Base-by-base conservation (phyloP, 2,888 invertebrate species). In the Argyresthia albistria region DNA sequence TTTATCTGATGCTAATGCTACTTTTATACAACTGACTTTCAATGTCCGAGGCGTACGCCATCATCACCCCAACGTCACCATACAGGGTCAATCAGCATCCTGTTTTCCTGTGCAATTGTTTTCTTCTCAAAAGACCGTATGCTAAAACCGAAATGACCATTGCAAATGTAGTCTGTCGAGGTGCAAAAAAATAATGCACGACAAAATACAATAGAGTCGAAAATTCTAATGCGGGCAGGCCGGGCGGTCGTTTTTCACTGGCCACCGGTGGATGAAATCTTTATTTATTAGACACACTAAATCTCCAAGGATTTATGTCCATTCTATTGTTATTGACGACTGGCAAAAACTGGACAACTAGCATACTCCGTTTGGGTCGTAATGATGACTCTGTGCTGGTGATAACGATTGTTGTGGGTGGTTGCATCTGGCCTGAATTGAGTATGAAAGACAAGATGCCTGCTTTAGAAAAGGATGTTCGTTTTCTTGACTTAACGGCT, bases 131-230 rank as follows among this genome's bases (percentile, higher is more conserved):
- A 55, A 55, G 55, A 35, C n/a, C 49, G 50, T 55, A 60, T 58
- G 54, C 53, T 54, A 55, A 52, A 48, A 58, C 60, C 60, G 65
- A 58, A 71, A 70, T 70, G 66, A 70, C 69, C 70, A 77, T 81
- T 80, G 77, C 76, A 78, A 84, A 86, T 79, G 67, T 71, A 80
- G 80, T 69, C 75, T 12, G 57, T 25, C 16, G 56, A 80, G 79
- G 80, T 82, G 86, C 84, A 87, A 87, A 87, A n/a, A 87, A 87
- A 81, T 72, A 80, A 79, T 80, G 80, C 80, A 80, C 78, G 73
- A 66, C 77, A 80, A 81, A 79, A 80, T 79, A 79, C 79, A 79
- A 83, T 83, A 84, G 80, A 79, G 70, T 75, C 69, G 66, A 72
- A 67, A 59, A 78, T 80, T 78, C 75, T 76, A 80, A 82, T 81